Evolutionary conservation across 1,140 invertebrate genomes (phyloP).

Genomic region (Papilio xuthus): DNA sequence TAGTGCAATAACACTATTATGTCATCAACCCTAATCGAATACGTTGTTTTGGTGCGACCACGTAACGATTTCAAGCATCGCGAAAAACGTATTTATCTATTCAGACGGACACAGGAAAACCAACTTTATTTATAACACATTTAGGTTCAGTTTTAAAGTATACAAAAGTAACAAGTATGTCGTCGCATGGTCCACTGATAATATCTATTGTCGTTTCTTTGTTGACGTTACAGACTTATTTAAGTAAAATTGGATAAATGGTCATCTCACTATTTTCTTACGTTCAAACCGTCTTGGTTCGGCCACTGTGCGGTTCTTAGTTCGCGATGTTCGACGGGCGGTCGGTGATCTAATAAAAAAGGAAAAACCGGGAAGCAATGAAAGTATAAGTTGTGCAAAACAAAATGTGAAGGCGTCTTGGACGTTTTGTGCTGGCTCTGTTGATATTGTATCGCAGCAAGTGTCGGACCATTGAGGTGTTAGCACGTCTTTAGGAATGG

Average conservation of each 20-base stretch:
- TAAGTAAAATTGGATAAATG: slow-evolving; percentile 80
- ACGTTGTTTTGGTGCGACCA: slow-evolving; percentile 67
- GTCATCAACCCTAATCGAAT: slow-evolving; percentile 63
- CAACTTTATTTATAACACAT: slow-evolving; percentile 40
- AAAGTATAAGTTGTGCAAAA: slow-evolving; percentile 59
- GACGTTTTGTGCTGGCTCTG: slow-evolving; percentile 46
- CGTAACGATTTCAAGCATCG: slow-evolving; percentile 61
- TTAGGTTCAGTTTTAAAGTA: background rate
- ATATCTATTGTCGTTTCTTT: slow-evolving; percentile 69
- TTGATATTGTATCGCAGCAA: slow-evolving; percentile 39
- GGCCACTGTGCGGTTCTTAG: slow-evolving; percentile 47
- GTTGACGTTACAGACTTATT: slow-evolving; percentile 78
- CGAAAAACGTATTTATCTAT: slow-evolving; percentile 50
- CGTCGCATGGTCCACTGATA: slow-evolving; percentile 56
- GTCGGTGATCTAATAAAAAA: slow-evolving; percentile 55
- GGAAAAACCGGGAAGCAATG: slow-evolving; percentile 53
- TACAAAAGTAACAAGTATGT: slow-evolving; percentile 26
- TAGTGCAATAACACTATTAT: slow-evolving; percentile 59
- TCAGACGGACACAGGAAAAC: slow-evolving; percentile 35
- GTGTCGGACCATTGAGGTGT: slow-evolving; percentile 40
- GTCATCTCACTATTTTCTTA: slow-evolving; percentile 70
- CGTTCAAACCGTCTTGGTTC: slow-evolving; percentile 63
- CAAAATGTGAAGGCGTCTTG: slow-evolving; percentile 66
- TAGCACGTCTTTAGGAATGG: slow-evolving; percentile 51
- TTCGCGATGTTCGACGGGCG: slow-evolving; percentile 46